Conservation (phyloP, 1,140 invertebrate species). For the Brachionus asplanchnoidis region DNA sequence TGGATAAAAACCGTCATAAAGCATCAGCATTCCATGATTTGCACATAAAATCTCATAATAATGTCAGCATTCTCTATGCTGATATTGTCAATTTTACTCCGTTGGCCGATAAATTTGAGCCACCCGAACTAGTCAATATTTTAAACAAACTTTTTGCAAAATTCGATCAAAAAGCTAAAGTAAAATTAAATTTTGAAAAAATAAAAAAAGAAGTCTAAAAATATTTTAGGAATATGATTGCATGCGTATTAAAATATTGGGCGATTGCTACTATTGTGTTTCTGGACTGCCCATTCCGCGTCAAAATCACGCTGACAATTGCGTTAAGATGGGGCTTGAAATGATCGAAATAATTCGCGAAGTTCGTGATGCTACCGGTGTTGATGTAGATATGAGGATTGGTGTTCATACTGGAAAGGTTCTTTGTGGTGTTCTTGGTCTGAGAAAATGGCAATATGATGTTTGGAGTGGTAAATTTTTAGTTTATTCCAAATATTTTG, state of each 20-base stretch:
- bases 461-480: slow-evolving; percentile 33
- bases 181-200: slow-evolving; percentile 73
- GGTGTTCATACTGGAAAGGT: slow-evolving; percentile 90
- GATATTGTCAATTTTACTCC: slow-evolving; percentile 95
- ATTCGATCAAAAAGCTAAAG: slow-evolving; percentile 41
- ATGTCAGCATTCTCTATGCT: slow-evolving; percentile 77
- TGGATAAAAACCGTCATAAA: slow-evolving; percentile 11
- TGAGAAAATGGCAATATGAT: slow-evolving; percentile 64
- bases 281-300: slow-evolving; percentile 79
- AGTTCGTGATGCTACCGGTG: slow-evolving; percentile 36
- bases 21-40: slow-evolving; percentile 41
- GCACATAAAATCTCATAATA: slow-evolving; percentile 39
- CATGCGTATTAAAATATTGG: slow-evolving; percentile 66
- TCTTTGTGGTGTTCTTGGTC: slow-evolving; percentile 85
- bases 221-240: slow-evolving; percentile 54
- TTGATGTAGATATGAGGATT: slow-evolving; percentile 76
- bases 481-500: slow-evolving; percentile 71
- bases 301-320: slow-evolving; percentile 83
- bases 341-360: slow-evolving; percentile 84
- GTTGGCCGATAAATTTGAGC: slow-evolving; percentile 70
- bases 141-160: slow-evolving; percentile 41
- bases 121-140: slow-evolving; percentile 40
- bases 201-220: slow-evolving; percentile 59
- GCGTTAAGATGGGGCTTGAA: slow-evolving; percentile 89
- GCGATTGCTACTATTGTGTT: slow-evolving; percentile 94